Evolutionary conservation across 2,113 vertebrate species (phyloP), one percentile per base, ranked within the genome.

Genomic region (Pollachius pollachius): DNA sequence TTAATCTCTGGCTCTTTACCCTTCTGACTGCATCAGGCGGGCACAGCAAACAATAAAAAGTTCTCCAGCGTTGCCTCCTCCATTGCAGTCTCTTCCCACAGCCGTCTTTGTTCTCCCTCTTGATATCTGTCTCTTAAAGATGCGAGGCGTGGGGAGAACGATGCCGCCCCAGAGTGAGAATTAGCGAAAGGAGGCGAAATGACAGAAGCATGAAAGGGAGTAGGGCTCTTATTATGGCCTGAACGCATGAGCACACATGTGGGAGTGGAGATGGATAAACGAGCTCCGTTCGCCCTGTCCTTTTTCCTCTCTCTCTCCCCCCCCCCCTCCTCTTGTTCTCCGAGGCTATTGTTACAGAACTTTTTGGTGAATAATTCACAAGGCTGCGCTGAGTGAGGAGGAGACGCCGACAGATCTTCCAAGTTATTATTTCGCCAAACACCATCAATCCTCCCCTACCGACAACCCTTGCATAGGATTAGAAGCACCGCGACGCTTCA

Each of bases 291-390:
- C 79, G 77, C 80, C 66, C 67, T 76, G 61, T 34, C 71, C 72
- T 71, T 81, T 81, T 71, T 81, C 83, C 41, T 41, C 37, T 11
- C 37, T 11, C 37, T 11, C 6, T 41, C 37, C 37, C 37, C 37
- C 37, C 37, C 6, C 11, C 37, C 37, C 37, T 4, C 4, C 37
- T 83, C 81, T 79, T 17, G 17, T 57, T 57, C 15, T 57, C n/a
- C 54, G 15, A 9, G 69, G 74, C 85, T 83, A 85, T 89, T 90
- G 87, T 89, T 89, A 89, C 83, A 3, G 84, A 82, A 86, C 85
- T 76, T 89, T 88, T 90, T 76, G 37, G 37, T 48, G 41, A 91
- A 92, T 90, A 88, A 91, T 86, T 90, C 87, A 92, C 89, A 88
- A 72, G 78, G 74, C 82, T 71, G 64, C 76, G 74, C 82, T 70